Evolutionary conservation across 2,888 invertebrate genomes (phyloP), one percentile per base, ranked within the genome.

Genomic region (Drosophila mettleri): DNA sequence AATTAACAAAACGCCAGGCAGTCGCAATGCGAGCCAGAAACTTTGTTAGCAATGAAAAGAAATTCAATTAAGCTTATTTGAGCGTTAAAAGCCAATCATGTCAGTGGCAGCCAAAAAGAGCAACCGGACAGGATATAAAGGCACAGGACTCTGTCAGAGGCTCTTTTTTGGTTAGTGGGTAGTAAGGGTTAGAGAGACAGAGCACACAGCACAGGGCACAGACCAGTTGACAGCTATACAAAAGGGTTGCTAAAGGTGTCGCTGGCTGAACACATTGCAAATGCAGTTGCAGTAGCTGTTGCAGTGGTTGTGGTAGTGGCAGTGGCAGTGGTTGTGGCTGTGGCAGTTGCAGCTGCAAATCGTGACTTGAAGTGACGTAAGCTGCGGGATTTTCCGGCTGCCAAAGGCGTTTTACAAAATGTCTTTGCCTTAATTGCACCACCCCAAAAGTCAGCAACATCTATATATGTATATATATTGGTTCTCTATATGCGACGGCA

Each of bases 51-150:
- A 80, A 80, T 86, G 84, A 81, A 82, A 86, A 89, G 85, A 89
- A 91, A 92, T 92, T 92, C 90, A 92, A 92, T 92, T 91, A 92
- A 91, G 92, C 92, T 91, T 91, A 92, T 92, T 92, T 92, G 90
- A 92, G 91, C 91, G 92, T 92, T 92, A 92, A 92, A 91, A 92
- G 92, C 92, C 91, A 92, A 92, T 92, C 87, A 81, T 82, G 87
- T 88, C 86, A 81, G 78, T 60, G 64, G 54, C 63, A 64, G 53
- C 73, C 66, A 20, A 76, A 84, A 85, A 79, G 78, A 67, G 86
- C 86, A 86, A 82, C 54, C 59, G 52, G 69, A 64, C 49, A 48
- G 54, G 22, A 27, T 43, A 34, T 39, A 14, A 52, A 20, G 43
- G 33, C 27, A 51, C 59, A 55, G 55, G 49, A 65, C 59, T 14